Percentiles rank a stretch among this genome's conserved stretches.
Conservation (phyloP, 2,113 vertebrate species). For the Tonatia bakeri region DNA sequence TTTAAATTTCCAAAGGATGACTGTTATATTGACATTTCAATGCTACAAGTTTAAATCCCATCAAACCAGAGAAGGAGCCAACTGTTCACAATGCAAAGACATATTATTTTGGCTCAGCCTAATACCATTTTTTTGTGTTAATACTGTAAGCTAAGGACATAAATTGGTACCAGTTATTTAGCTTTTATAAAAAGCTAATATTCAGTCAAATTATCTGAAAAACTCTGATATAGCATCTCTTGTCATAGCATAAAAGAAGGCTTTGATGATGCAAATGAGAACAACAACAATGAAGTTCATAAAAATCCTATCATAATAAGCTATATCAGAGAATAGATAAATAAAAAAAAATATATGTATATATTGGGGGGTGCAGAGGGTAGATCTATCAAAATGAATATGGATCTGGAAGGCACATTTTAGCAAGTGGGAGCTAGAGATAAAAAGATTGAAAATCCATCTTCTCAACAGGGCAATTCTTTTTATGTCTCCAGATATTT, state of each 20-base stretch:
- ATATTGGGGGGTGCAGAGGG: neutral
- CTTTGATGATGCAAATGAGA: constrained; percentile 22
- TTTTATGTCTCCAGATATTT: neutral
- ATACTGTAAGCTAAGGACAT: neutral
- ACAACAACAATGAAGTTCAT: neutral
- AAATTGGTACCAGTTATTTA: constrained; percentile 13
- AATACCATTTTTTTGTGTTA: constrained; percentile 7
- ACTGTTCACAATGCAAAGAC: constrained; percentile 23
- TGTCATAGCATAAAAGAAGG: neutral
- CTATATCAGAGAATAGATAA: neutral
- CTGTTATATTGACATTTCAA: constrained; percentile 40
- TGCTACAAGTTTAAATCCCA: constrained; percentile 16
- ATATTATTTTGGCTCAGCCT: neutral
- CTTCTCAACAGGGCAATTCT: neutral
- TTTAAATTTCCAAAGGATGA: constrained; percentile 3
- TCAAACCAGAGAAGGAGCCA: constrained; percentile 9
- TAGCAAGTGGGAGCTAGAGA: neutral
- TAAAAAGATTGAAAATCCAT: neutral
- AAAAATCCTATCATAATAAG: constrained; percentile 5
- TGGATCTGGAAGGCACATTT: neutral
- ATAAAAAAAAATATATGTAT: neutral
- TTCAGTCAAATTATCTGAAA: constrained; percentile 27
- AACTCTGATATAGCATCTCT: neutral
- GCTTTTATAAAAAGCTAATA: constrained; percentile 29
- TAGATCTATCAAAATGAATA: neutral